Evolutionary conservation across 2,888 invertebrate genomes (phyloP).

Genomic region (Orchestes rusci): DNA sequence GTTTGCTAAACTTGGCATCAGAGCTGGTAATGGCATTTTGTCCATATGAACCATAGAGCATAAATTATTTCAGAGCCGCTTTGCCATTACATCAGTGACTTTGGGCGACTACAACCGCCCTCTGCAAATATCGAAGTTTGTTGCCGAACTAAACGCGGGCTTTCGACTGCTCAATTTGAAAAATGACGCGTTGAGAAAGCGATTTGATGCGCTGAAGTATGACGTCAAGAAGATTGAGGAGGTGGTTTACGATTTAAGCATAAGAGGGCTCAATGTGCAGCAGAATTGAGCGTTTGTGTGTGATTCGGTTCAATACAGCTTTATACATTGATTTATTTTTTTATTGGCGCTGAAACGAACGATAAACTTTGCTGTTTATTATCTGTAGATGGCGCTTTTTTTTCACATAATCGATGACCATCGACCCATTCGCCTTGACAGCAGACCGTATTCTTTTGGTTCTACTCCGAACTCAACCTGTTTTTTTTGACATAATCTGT

Average conservation of each 20-base stretch:
- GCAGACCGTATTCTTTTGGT: no score
- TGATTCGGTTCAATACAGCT: no score
- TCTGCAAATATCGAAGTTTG: slow-evolving; percentile 74
- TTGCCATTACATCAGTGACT: slow-evolving; percentile 79
- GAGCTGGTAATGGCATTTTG: slow-evolving; percentile 84
- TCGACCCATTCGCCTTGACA: no score
- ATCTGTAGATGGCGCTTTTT: no score
- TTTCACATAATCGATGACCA: no score
- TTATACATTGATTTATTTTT: no score
- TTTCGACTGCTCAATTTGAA: slow-evolving; percentile 85
- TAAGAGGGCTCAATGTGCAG: slow-evolving; percentile 76
- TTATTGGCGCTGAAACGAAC: no score
- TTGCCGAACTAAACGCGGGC: slow-evolving; percentile 81
- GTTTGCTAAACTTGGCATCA: slow-evolving; percentile 71
- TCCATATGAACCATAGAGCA: not conserved
- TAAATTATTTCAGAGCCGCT: slow-evolving; percentile 52
- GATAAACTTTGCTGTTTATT: no score
- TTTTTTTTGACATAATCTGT: no score
- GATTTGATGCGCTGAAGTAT: slow-evolving; percentile 82
- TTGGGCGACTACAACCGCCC: slow-evolving; percentile 78
- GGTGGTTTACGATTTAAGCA: slow-evolving; percentile 81
- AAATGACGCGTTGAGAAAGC: slow-evolving; percentile 79
- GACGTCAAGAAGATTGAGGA: slow-evolving; percentile 93
- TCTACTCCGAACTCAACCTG: no score
- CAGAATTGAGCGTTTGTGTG: no score